Evolutionary conservation across 2,113 vertebrate species (phyloP).

Genomic region (Cyphomyrus discorhynchus): DNA sequence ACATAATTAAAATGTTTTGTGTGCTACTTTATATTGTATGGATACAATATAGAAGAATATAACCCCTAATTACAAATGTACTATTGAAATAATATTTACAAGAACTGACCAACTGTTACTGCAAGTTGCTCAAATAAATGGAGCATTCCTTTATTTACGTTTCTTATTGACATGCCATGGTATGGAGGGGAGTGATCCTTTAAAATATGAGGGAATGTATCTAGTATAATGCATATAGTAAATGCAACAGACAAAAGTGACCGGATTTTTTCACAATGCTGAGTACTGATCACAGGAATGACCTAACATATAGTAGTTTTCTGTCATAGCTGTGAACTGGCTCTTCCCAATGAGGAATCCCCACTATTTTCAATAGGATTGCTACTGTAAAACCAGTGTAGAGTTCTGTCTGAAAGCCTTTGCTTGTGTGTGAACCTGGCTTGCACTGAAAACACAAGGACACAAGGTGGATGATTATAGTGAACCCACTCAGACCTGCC

Average conservation of each 20-base stretch:
- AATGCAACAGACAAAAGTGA: not conserved
- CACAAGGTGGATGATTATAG: not conserved
- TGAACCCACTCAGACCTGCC: not conserved
- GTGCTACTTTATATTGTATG: not conserved
- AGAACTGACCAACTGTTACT: not conserved
- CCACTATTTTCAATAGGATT: not conserved
- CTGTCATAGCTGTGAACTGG: not conserved
- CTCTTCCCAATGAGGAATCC: not conserved
- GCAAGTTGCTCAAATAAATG: not conserved
- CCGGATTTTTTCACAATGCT: not conserved
- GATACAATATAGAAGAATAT: not conserved
- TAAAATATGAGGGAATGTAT: not conserved
- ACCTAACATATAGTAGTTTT: not conserved
- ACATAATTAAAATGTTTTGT: not conserved
- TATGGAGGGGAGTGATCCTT: not conserved
- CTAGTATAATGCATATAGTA: not conserved
- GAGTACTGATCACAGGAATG: not conserved
- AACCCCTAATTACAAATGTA: not conserved
- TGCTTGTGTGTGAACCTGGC: not conserved
- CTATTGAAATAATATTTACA: not conserved
- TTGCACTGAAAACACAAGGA: constrained; percentile 4
- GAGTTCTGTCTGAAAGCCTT: not conserved
- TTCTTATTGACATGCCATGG: not conserved
- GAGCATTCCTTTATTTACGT: not conserved
- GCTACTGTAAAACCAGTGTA: not conserved